Conservation (phyloP, 2,113 vertebrate species). For the Anguilla japonica region DNA sequence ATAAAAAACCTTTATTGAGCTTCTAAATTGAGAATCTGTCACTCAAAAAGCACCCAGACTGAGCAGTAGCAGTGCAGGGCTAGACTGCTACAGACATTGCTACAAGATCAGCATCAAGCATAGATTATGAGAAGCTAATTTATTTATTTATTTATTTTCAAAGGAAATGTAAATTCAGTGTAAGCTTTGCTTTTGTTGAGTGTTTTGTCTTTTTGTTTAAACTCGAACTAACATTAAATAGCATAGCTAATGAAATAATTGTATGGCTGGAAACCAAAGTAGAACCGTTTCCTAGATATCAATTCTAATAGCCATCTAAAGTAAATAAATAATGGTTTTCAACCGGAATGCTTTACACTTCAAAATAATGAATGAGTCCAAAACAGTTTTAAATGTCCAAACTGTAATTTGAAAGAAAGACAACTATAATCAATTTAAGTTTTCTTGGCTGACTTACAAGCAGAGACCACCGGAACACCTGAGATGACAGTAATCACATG, state of each 20-base stretch:
- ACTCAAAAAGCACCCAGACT: not conserved
- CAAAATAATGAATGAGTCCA: slow-evolving; percentile 49
- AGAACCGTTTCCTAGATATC: not conserved
- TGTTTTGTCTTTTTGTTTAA: no score
- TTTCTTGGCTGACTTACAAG: slow-evolving; percentile 57
- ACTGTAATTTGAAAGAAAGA: slow-evolving; percentile 48
- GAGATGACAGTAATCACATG: slow-evolving; percentile 57
- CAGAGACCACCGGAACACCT: slow-evolving; percentile 50
- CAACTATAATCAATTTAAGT: slow-evolving; percentile 66
- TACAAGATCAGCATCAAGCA: no score
- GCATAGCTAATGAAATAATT: no score
- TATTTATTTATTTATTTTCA: no score
- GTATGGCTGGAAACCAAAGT: no score
- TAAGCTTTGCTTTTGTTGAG: no score
- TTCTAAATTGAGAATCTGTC: not conserved
- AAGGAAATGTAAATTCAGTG: no score
- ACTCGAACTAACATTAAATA: no score
- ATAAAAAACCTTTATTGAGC: not conserved
- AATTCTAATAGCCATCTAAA: not conserved
- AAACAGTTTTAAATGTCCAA: slow-evolving; percentile 56
- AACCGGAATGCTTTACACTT: slow-evolving; percentile 33
- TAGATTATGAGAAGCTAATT: no score
- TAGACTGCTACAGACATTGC: no score
- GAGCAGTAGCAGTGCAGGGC: no score
- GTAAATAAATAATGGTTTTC: not conserved